Evolutionary conservation across 1,140 invertebrate species (phyloP), one percentile per base, ranked within the genome.

Genomic region (Heliconius hewitsoni): DNA sequence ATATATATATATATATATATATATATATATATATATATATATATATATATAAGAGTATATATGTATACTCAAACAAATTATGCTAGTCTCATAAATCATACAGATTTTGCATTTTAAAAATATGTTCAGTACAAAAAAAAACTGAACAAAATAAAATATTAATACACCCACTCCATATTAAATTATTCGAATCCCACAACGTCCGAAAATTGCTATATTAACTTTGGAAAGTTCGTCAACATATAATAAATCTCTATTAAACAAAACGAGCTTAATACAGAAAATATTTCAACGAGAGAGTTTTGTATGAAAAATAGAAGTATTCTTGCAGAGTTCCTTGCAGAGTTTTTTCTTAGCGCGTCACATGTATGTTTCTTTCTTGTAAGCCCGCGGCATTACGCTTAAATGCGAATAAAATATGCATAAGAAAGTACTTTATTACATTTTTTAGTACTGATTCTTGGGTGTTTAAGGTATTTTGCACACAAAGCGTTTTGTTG

Each of bases 321-420:
- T 60, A 60, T 27, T 60, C 55, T 60, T 11, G 27, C 27, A 30
- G 30, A 66, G 23, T 57, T 66, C n/a, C 60, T 30, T 1, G 60
- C 23, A 30, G 27, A 66, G 60, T 30, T 66, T 66, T 66, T 66
- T 66, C 60, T 66, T 66, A 73, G 72, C 70, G 71, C 71, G 76
- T 78, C 76, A 42, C 60, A 50, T 78, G 71, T 76, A 19, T 52
- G 50, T 52, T 52, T 52, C 52, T 76, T 66, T 50, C 34, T 39
- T 66, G 50, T 55, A 73, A 52, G 74, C 75, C 52, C 66, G 30
- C 60, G 71, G 76, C 71, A 46, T 78, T 73, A 78, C 57, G 37
- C 52, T 76, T 34, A 79, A 76, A 82, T 78, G 50, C 42, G 74
- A 76, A 42, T 77, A 75, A 79, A 82, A 55, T 76, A 76, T 75